phyloP scores from a whole-genome alignment of 2,797 vertebrate genomes.

The Telmatherina bonti region DNA sequence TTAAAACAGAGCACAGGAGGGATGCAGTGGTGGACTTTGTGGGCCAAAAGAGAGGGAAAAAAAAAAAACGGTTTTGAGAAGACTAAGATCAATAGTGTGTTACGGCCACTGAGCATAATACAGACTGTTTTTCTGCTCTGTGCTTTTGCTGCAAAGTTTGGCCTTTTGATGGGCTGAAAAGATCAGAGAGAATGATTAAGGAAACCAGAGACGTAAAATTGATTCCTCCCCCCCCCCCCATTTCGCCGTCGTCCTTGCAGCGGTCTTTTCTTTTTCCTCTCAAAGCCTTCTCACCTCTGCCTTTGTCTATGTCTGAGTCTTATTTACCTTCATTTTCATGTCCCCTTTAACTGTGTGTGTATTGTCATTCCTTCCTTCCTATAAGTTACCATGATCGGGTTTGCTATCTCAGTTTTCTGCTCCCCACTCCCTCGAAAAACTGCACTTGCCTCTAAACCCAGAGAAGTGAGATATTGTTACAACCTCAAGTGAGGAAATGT shows the following conservation, averaged over 20 bases:
- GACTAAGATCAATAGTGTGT: constrained; percentile 52
- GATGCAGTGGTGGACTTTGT: constrained; percentile 5
- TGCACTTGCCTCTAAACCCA: background rate
- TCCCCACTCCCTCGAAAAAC: constrained; percentile 31
- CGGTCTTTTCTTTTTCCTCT: constrained; percentile 12
- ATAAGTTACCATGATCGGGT: background rate
- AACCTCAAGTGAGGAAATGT: constrained; percentile 5
- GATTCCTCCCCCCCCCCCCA: constrained; percentile 29
- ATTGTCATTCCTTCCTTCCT: background rate
- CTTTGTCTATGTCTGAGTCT: background rate
- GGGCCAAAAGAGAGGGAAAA: constrained; percentile 2
- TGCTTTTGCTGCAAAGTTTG: constrained; percentile 45
- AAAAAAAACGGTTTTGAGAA: constrained; percentile 11
- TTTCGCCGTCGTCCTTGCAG: constrained; percentile 21
- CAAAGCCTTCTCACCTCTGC: constrained; percentile 5
- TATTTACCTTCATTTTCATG: constrained; percentile 10
- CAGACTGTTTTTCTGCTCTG: constrained; percentile 50
- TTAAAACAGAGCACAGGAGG: constrained; percentile 4
- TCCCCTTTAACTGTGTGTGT: constrained; percentile 1
- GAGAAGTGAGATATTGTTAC: background rate
- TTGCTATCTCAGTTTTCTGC: constrained; percentile 11
- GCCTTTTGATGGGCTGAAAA: constrained; percentile 49
- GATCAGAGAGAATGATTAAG: constrained; percentile 56
- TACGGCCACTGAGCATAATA: constrained; percentile 52
- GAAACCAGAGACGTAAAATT: constrained; percentile 43